Base-by-base conservation (phyloP, 2,113 vertebrate genomes). In the Aegotheles bennettii region DNA sequence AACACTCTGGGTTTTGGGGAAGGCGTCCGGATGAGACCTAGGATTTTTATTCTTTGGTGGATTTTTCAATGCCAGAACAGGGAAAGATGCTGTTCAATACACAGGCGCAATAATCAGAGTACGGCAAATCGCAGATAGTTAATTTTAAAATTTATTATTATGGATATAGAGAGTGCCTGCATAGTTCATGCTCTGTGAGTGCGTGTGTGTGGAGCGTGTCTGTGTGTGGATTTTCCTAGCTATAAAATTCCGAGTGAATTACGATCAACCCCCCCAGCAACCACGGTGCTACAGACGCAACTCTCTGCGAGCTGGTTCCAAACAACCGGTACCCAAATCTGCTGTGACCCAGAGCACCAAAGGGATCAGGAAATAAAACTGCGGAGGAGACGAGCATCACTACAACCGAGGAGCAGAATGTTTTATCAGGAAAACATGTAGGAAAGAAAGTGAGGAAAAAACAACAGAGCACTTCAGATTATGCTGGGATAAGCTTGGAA, bases 241-340 rank as follows among this genome's bases (percentile, higher is more conserved):
- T 94, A 94, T 94, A 94, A 96, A 97, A 96, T 89, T 95, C 89
- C 81, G 20, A 89, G 77, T 82, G 93, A 96, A 95, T 96, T 91
- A 94, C 91, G 65, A 95, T 95, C 96, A 90, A 92, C 38, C 81
- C 65, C 89, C 89, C 87, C 1, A 40, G 82, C 7, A 94, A 74
- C 43, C 90, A 50, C 84, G 47, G 88, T 2, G 90, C 70, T 51
- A 33, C 85, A 90, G 88, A 38, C 88, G 51, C 65, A 61, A 90
- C 54, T 47, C 88, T 12, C 86, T 40, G 69, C 83, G 69, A 83
- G 90, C 82, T 53, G 94, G 36, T 57, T 87, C 90, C 90, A 68
- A 90, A 79, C 92, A 91, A 64, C 85, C 29, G 3, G 54, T 6
- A 65, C n/a, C 81, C 81, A 25, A 59, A 63, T 42, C 90, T 60